Evolutionary conservation across 1,140 invertebrate genomes (phyloP).

Genomic region (Sarcophaga peregrina): DNA sequence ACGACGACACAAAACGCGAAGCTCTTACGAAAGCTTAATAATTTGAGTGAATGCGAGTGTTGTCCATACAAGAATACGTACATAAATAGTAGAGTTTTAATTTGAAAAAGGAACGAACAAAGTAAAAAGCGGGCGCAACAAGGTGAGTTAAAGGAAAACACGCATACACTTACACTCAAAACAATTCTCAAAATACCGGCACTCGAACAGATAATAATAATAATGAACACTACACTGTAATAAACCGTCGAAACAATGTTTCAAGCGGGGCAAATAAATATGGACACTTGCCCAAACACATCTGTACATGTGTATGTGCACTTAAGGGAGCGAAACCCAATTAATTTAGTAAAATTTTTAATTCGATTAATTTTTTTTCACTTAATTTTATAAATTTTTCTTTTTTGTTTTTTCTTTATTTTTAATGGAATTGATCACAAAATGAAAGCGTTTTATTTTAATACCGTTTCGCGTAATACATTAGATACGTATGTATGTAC

Average conservation of each 20-base stretch:
- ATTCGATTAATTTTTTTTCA: no score
- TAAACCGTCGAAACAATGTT: slow-evolving; percentile 2
- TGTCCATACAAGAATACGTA: no score
- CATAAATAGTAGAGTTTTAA: background rate
- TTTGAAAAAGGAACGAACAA: background rate
- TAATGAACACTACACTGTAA: background rate
- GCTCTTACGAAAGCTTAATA: slow-evolving; percentile 25
- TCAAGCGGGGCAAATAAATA: background rate
- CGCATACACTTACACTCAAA: background rate
- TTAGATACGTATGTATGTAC: no score
- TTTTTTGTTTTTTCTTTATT: no score
- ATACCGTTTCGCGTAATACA: no score
- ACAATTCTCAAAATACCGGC: background rate
- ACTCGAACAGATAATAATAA: background rate
- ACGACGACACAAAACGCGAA: background rate
- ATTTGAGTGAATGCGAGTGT: no score
- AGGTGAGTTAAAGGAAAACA: background rate
- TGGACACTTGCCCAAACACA: background rate
- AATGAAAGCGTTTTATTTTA: no score
- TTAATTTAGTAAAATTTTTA: no score
- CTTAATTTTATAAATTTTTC: no score
- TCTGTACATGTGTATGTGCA: no score
- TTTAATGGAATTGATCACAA: no score
- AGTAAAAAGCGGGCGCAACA: background rate
- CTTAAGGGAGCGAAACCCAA: no score